Conservation (phyloP, 2,797 vertebrate species). For the Anisognathus igniventris region DNA sequence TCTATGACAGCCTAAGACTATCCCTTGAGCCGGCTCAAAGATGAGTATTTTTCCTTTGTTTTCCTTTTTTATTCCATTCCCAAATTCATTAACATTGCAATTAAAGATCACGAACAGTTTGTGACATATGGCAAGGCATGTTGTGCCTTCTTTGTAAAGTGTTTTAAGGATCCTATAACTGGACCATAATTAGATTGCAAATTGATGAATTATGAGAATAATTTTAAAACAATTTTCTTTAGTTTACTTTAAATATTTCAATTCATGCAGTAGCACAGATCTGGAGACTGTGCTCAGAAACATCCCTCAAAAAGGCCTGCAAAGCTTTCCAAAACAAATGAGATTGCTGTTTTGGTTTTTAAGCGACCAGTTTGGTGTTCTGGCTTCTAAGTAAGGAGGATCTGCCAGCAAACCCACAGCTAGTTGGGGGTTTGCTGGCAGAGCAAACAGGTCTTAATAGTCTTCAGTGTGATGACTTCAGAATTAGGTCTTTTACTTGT, state of each 20-base stretch:
- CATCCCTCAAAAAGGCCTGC: not conserved
- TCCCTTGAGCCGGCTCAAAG: not conserved
- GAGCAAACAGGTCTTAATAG: not conserved
- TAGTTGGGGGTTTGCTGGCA: no score
- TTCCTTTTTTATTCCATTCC: not conserved
- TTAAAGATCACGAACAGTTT: slow-evolving; percentile 7
- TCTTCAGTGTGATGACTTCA: not conserved
- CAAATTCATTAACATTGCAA: not conserved
- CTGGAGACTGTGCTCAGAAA: not conserved
- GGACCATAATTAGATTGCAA: not conserved
- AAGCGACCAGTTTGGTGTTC: not conserved
- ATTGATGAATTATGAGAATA: not conserved
- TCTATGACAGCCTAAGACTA: not conserved
- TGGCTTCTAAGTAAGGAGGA: not conserved
- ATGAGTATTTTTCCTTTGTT: not conserved
- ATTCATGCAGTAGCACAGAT: not conserved
- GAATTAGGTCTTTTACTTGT: not conserved
- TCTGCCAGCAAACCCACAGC: not conserved
- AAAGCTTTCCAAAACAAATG: not conserved
- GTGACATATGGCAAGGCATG: not conserved
- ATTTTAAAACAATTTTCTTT: not conserved
- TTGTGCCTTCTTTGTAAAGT: not conserved
- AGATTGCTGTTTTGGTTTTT: not conserved
- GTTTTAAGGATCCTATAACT: not conserved
- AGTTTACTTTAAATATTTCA: not conserved